These are phyloP conservation scores for Pantelozetes paolii DNA, from an alignment of 2,888 invertebrate genomes.

Conservation along the genomic window DNA sequence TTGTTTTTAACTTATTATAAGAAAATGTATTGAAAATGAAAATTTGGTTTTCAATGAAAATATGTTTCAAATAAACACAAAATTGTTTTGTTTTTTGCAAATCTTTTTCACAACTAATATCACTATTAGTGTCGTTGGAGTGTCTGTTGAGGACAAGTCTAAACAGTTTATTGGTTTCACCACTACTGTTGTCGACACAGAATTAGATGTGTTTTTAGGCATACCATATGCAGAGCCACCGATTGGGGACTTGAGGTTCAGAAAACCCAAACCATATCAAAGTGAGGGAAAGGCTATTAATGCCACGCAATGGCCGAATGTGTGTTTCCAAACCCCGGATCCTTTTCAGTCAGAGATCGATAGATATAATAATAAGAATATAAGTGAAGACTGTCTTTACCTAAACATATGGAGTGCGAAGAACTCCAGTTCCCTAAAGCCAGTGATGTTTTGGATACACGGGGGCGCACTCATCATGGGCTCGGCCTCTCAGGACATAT, in stretches of 20 bases:
- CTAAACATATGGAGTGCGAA: slow-evolving; percentile 32
- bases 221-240: slow-evolving; percentile 38
- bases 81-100: too few species aligned
- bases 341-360: background rate
- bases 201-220: slow-evolving; percentile 9
- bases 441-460: slow-evolving; percentile 32
- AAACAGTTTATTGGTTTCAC: too few species aligned
- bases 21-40: too few species aligned
- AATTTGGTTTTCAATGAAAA: too few species aligned
- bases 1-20: too few species aligned
- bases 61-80: too few species aligned
- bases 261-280: background rate
- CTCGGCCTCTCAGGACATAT: background rate
- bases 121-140: too few species aligned
- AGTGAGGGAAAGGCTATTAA: background rate
- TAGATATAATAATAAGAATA: background rate
- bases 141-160: too few species aligned
- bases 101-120: too few species aligned
- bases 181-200: background rate
- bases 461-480: slow-evolving; percentile 11
- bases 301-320: slow-evolving; percentile 21
- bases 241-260: slow-evolving; percentile 19
- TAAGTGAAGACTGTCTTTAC: slow-evolving; percentile 33
- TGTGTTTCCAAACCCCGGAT: background rate
- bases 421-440: background rate